Conservation (phyloP, 2,113 vertebrate genomes). For the Psophia crepitans region DNA sequence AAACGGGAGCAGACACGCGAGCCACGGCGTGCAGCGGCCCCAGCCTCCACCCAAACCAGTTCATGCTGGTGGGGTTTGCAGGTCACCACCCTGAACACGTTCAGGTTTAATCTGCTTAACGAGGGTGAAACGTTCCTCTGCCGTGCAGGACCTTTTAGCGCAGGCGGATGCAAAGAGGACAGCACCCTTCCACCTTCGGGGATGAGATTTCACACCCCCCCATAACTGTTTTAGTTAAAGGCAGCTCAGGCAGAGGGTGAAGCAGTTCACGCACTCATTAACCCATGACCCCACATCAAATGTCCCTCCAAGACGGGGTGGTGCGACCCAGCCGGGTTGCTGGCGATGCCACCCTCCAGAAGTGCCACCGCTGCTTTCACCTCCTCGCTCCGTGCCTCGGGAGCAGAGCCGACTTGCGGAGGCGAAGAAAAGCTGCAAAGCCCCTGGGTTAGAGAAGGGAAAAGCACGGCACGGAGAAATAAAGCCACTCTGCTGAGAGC, state of each 20-base stretch:
- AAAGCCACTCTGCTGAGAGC: accelerated
- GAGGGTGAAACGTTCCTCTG: background rate
- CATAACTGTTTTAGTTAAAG: accelerated
- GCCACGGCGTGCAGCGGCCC: background rate
- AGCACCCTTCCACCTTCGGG: background rate
- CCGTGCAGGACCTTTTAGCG: background rate
- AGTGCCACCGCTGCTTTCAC: background rate
- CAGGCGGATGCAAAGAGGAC: background rate
- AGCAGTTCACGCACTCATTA: accelerated
- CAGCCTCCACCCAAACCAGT: background rate
- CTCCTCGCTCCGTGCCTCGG: accelerated
- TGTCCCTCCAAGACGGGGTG: accelerated
- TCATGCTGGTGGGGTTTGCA: background rate
- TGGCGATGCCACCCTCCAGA: background rate
- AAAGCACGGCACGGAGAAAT: background rate
- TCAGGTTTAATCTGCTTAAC: background rate
- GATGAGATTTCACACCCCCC: background rate
- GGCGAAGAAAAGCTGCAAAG: background rate
- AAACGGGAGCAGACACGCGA: accelerated
- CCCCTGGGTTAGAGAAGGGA: background rate
- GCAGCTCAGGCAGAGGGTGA: background rate
- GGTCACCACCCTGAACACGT: background rate
- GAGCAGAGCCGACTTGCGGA: background rate
- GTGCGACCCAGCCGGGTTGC: accelerated
- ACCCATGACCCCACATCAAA: background rate